These are phyloP conservation scores for Notiomystis cincta DNA, from an alignment of 2,113 vertebrate species.

Conservation along the genomic window DNA sequence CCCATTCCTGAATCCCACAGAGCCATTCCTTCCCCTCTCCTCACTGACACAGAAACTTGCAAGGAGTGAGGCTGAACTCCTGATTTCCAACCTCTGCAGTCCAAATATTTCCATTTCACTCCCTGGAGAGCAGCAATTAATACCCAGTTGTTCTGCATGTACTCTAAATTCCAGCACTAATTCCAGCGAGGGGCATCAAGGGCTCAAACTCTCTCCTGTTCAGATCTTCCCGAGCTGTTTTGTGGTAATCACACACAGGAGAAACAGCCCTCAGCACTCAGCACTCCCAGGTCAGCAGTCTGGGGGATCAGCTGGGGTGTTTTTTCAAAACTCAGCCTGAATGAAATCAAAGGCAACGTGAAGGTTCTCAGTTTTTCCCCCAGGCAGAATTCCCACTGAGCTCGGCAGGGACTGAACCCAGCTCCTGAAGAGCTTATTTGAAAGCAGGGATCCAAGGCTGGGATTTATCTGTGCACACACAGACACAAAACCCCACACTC, in stretches of 20 bases:
- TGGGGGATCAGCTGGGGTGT: not conserved
- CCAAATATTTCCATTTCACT: not conserved
- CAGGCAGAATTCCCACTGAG: constrained; percentile 5
- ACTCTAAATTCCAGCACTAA: not conserved
- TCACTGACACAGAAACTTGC: not conserved
- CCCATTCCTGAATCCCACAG: not conserved
- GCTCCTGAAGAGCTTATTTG: not conserved
- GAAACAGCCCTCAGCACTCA: not conserved
- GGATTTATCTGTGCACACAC: not conserved
- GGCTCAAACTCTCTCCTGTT: not conserved
- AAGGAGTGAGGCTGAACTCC: not conserved
- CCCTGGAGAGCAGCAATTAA: not conserved
- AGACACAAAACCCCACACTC: not conserved
- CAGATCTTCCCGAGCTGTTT: not conserved
- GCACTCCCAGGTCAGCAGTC: not conserved
- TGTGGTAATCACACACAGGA: not conserved
- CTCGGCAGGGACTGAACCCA: not conserved
- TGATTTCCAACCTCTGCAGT: accelerated
- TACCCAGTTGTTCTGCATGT: not conserved
- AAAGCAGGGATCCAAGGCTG: not conserved
- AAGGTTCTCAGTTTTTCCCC: not conserved
- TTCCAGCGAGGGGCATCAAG: not conserved
- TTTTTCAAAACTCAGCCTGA: not conserved
- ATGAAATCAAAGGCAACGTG: constrained; percentile 1
- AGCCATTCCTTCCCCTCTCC: not conserved